phyloP scores from a whole-genome alignment of 23 tunicate species.

The Pegea sp. region DNA sequence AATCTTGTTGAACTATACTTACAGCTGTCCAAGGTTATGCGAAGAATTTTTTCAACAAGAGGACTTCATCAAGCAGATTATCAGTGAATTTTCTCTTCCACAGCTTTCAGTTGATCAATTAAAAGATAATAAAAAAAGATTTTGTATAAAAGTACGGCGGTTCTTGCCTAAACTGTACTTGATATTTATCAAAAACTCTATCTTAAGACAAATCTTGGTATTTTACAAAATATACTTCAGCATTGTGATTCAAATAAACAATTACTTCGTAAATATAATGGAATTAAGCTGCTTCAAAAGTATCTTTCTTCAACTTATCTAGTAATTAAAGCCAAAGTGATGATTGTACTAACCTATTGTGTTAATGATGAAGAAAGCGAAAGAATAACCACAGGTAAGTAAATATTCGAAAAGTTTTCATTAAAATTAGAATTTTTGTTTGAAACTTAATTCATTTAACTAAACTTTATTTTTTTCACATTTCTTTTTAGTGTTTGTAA shows the following conservation, averaged over 20 bases:
- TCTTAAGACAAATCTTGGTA: constrained; percentile 19
- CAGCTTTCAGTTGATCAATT: constrained; percentile 6
- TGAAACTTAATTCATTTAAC: not conserved
- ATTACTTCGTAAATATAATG: constrained; percentile 17
- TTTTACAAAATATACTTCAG: constrained; percentile 23
- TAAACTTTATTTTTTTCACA: not conserved
- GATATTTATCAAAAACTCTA: not conserved
- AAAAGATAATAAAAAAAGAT: constrained; percentile 6
- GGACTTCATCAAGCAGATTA: constrained; percentile 1
- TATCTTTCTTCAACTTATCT: constrained; percentile 32
- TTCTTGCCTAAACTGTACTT: too few species aligned
- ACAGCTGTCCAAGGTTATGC: constrained; percentile 13
- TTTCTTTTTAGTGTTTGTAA: not conserved
- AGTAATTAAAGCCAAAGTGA: constrained; percentile 45
- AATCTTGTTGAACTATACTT: constrained; percentile 20
- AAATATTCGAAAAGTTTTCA: not conserved
- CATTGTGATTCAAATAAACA: constrained; percentile 5
- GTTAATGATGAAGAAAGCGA: constrained; percentile 55
- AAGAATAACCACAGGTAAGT: constrained; percentile 34
- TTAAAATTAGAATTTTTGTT: not conserved
- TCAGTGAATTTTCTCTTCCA: constrained; percentile 18
- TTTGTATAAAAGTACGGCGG: constrained; percentile 12
- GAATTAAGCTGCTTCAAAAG: constrained; percentile 14
- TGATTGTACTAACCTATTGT: constrained; percentile 46
- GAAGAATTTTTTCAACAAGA: constrained; percentile 3